These are phyloP conservation scores for Peucedramus taeniatus DNA, from an alignment of 2,113 vertebrate species.

Conservation along the genomic window DNA sequence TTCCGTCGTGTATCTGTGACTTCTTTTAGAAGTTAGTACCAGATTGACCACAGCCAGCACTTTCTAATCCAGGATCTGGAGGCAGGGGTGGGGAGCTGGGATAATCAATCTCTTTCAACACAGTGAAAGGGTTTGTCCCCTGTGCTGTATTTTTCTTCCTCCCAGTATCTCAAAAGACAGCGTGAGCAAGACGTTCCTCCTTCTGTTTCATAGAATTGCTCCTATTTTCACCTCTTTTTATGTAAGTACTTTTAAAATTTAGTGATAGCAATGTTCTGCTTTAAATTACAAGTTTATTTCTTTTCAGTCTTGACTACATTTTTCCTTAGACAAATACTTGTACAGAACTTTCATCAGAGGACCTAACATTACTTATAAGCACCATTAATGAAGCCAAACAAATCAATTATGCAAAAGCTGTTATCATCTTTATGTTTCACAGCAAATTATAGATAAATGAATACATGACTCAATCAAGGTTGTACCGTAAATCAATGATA, in stretches of 20 bases:
- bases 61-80: neutral
- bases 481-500: neutral
- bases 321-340: neutral
- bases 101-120: neutral
- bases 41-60: neutral
- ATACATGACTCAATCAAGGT: neutral
- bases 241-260: neutral
- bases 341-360: neutral
- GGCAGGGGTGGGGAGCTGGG: neutral
- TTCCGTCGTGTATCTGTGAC: neutral
- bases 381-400: neutral
- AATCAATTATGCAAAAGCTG: neutral
- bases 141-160: neutral
- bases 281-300: neutral
- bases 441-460: neutral
- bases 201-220: neutral
- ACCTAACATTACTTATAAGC: neutral
- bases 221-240: neutral
- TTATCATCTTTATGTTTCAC: neutral
- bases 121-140: neutral
- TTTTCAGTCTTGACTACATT: neutral
- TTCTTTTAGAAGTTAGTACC: neutral
- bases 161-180: neutral
- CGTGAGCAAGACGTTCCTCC: neutral
- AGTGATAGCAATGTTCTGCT: neutral